Base-by-base conservation (phyloP, 2,113 vertebrate species). In the Boleophthalmus pectinirostris region DNA sequence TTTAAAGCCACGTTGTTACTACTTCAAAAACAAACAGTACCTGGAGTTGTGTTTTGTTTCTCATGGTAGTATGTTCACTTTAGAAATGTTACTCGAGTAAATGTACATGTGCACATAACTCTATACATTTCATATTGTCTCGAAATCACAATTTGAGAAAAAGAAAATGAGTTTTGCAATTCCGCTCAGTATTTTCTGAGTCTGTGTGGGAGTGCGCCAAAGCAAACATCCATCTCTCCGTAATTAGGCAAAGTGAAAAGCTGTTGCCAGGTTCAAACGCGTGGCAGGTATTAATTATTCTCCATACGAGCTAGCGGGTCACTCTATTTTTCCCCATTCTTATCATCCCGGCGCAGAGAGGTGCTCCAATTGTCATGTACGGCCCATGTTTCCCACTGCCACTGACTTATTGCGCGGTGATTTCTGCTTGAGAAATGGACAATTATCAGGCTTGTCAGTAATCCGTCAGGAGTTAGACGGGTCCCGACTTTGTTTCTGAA, bases 261-360 rank as follows among this genome's bases (percentile, higher is more conserved):
- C 77, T 66, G 74, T 77, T 20, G 70, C 20, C 13, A 68, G 74
- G 78, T 87, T 88, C 61, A 81, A 61, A 77, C 75, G 75, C 78
- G 77, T 88, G 82, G 57, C 86, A 89, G 81, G 79, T 72, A 79
- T 73, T 83, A 79, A 88, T 88, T 85, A 88, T 83, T 64, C 51
- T 73, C 78, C 75, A 81, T 66, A 72, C 74, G 78, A 85, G 79
- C 77, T 56, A 66, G 66, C 63, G 25, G 83, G 79, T 80, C 82
- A 79, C 70, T 74, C 74, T 54, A 18, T 76, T 74, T 71, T 47
- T 43, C 38, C 73, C 67, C 33, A 0, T 68, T 76, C 72, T 85
- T 84, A 84, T 85, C 89, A 69, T 58, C 21, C 0, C 10, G 0
- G 1, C 35, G 10, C 79, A 84, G 81, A 68, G 66, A 81, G 76